phyloP scores from a whole-genome alignment of 2,113 vertebrate genomes.

The Pandion haliaetus region DNA sequence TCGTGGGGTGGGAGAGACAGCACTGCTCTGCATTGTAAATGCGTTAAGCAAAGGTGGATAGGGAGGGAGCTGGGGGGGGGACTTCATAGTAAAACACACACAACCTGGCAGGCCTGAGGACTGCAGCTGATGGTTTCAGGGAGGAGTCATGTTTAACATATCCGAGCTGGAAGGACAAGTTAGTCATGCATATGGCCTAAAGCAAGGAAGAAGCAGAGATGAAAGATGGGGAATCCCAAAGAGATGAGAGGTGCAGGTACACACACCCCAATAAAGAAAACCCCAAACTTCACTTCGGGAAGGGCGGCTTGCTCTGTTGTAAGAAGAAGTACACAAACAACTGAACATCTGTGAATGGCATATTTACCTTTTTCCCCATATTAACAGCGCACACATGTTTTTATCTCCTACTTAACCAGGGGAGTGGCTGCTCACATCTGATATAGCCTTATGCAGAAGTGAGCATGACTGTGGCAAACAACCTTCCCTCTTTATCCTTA shows the following conservation, averaged over 20 bases:
- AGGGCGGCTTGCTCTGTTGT: not conserved
- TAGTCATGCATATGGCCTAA: not conserved
- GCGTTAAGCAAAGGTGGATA: not conserved
- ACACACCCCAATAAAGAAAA: not conserved
- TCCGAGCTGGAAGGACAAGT: conserved; percentile 23
- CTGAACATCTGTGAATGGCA: accelerated
- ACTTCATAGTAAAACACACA: not conserved
- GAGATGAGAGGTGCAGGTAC: not conserved
- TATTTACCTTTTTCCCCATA: not conserved
- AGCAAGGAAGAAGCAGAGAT: conserved; percentile 20
- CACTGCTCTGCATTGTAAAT: not conserved
- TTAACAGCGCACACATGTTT: not conserved
- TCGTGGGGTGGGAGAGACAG: not conserved
- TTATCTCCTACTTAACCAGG: not conserved
- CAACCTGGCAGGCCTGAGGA: not conserved
- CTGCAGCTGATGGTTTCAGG: conserved; percentile 7
- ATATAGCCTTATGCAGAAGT: not conserved
- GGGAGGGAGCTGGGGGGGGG: not conserved
- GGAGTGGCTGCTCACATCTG: not conserved
- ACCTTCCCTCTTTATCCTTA: not conserved
- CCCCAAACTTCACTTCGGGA: not conserved
- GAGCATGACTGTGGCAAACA: not conserved
- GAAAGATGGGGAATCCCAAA: conserved; percentile 34
- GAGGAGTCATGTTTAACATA: not conserved
- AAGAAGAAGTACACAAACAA: not conserved